Evolutionary conservation across 64 coral and sea anemone genomes (phyloP).

Genomic region (Anthopleura sola): DNA sequence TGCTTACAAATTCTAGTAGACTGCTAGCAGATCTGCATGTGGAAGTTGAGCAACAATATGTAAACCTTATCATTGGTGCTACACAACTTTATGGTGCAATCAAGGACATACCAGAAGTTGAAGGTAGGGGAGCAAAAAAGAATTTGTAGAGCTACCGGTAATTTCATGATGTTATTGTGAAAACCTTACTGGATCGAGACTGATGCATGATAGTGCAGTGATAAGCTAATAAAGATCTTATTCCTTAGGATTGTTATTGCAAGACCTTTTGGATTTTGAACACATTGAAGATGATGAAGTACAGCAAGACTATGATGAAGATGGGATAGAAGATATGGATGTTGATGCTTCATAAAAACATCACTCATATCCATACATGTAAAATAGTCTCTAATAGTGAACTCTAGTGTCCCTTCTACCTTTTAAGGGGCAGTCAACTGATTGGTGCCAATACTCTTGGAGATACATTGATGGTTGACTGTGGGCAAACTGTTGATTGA

Average conservation of each 20-base stretch:
- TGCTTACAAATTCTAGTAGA: conserved; percentile 26
- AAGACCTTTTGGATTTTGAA: conserved; percentile 59
- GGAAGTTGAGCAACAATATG: conserved; percentile 52
- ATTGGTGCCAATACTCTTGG: too few relatives aligned
- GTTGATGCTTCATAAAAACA: not conserved
- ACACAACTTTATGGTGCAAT: not conserved
- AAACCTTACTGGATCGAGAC: too few relatives aligned
- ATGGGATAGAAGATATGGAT: conserved; percentile 52
- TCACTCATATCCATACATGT: not conserved
- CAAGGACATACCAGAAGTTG: not conserved
- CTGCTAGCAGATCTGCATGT: conserved; percentile 34
- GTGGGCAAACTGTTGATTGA: too few relatives aligned
- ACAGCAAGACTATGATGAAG: conserved; percentile 32
- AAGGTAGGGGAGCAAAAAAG: not conserved
- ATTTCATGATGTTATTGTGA: not conserved
- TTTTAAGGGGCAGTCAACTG: too few relatives aligned
- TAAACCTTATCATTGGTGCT: conserved; percentile 21
- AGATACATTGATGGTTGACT: too few relatives aligned
- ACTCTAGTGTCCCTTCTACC: too few relatives aligned
- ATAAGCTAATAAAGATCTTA: not conserved
- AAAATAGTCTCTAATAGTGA: not conserved
- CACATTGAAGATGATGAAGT: conserved; percentile 39
- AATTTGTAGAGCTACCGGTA: not conserved
- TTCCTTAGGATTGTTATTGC: conserved; percentile 29
- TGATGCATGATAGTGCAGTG: too few relatives aligned